A percentile compares a stretch with the other conserved stretches of the same genome.
These are phyloP conservation scores for Anodontia alba DNA, from an alignment of 2,888 invertebrate genomes.

Conservation along the genomic window DNA sequence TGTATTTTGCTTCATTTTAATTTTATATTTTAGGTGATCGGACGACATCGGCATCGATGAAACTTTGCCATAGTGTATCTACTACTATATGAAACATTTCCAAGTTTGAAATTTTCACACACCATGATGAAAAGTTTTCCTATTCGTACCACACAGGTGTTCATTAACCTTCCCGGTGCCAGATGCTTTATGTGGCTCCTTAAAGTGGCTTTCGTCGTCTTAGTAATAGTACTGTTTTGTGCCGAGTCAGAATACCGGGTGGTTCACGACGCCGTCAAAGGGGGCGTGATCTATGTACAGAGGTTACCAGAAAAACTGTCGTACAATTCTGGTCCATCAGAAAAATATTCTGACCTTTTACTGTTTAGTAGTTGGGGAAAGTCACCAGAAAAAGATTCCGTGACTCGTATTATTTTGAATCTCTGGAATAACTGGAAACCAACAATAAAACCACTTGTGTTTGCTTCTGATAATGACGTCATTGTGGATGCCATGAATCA, in stretches of 20 bases:
- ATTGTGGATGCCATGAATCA: neutral
- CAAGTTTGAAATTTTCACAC: too few relatives aligned
- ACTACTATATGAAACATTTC: too few relatives aligned
- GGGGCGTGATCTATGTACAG: neutral
- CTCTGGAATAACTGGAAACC: slow-evolving; percentile 6
- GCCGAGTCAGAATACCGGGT: slow-evolving; percentile 3
- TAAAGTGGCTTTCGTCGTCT: neutral
- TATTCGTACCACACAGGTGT: neutral
- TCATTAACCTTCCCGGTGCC: neutral
- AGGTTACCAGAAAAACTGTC: neutral
- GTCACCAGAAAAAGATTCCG: neutral
- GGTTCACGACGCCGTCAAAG: neutral
- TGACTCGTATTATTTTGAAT: neutral
- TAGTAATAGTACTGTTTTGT: neutral
- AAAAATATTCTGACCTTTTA: neutral
- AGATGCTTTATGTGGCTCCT: slow-evolving; percentile 4
- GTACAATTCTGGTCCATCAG: neutral
- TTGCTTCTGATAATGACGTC: slow-evolving; percentile 14
- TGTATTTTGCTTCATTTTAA: too few relatives aligned
- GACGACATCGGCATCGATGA: too few relatives aligned
- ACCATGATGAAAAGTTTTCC: neutral
- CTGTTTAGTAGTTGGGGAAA: slow-evolving; percentile 11
- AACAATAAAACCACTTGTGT: slow-evolving; percentile 11
- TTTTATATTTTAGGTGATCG: too few relatives aligned
- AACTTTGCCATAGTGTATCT: too few relatives aligned